Base-by-base conservation (phyloP, 2,888 invertebrate genomes). In the Lymantria monacha region DNA sequence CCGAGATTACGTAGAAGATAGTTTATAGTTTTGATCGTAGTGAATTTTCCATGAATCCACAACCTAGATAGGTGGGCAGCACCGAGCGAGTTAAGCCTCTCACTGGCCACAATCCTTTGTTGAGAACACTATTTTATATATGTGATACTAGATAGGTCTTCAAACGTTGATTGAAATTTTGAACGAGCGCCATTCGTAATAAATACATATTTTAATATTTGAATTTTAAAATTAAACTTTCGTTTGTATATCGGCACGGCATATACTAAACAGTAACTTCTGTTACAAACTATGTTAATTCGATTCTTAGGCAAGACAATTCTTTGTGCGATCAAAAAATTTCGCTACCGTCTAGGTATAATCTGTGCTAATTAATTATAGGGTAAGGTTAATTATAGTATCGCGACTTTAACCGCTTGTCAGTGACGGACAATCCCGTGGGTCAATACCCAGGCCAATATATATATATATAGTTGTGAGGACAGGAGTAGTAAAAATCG, bases 1-100 rank as follows among this genome's bases (percentile, higher is more conserved):
- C 72, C 63, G 72, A 74, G 74, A 79, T 72, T 74, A 76, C 59
- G 53, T 40, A 55, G 47, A 43, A 56, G 48, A 59, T 51, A 50
- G 59, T 60, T 57, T 38, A 50, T 53, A 61, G 53, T 64, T 61
- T 50, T 55, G 60, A 57, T 57, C 58, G 55, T 45, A 49, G 56
- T 62, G 54, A 62, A 62, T 64, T 57, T 67, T 60, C 48, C 48
- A 67, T 54, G 56, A 66, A 41, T 47, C 13, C 10, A 33, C 22
- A 40, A 30, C 42, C 22, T 22, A 51, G 38, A 38, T 52, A 48
- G 48, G 53, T 38, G 42, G 48, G 14, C 33, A 33, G 49, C 53
- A 42, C n/a, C 30, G 47, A 38, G 48, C 44, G 37, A 44, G 43
- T 43, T 51, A 48, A 57, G 44, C 44, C 9, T 13, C 42, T 49